Evolutionary conservation across 2,888 invertebrate genomes (phyloP).

Genomic region (Andrena fulva): DNA sequence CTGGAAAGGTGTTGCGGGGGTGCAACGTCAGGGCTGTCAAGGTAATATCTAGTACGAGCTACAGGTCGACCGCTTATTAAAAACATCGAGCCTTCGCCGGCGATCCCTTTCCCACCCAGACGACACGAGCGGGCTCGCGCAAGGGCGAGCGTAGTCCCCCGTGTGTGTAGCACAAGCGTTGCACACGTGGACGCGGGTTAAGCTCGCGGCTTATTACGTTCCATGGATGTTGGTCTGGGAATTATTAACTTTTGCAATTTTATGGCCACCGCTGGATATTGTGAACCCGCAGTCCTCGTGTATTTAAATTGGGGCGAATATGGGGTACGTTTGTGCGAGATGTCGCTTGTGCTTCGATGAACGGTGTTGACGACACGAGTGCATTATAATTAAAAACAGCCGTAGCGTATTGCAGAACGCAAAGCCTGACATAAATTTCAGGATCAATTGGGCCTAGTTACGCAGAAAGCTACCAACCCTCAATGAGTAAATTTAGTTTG

Average conservation of each 20-base stretch:
- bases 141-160: slow-evolving; percentile 8
- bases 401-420: no score
- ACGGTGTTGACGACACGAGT: no score
- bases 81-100: slow-evolving; percentile 78
- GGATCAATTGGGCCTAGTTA: no score
- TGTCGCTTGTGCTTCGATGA: background rate
- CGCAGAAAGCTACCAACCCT: no score
- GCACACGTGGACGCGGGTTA: slow-evolving; percentile 64
- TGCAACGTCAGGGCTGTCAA: slow-evolving; percentile 70
- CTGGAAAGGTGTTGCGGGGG: slow-evolving; percentile 56
- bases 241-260: slow-evolving; percentile 76
- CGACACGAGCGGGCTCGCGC: slow-evolving; percentile 45
- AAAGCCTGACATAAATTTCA: no score
- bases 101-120: slow-evolving; percentile 67
- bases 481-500: no score
- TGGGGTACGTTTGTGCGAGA: background rate
- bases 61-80: slow-evolving; percentile 83
- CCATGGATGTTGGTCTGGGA: slow-evolving; percentile 56
- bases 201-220: slow-evolving; percentile 78
- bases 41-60: slow-evolving; percentile 82
- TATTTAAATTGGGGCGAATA: slow-evolving; percentile 25
- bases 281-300: slow-evolving; percentile 26
- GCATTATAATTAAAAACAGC: no score
- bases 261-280: slow-evolving; percentile 40
- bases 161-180: slow-evolving; percentile 50